phyloP scores from a whole-genome alignment of 2,888 invertebrate genomes.

The Lathronympha strigana region DNA sequence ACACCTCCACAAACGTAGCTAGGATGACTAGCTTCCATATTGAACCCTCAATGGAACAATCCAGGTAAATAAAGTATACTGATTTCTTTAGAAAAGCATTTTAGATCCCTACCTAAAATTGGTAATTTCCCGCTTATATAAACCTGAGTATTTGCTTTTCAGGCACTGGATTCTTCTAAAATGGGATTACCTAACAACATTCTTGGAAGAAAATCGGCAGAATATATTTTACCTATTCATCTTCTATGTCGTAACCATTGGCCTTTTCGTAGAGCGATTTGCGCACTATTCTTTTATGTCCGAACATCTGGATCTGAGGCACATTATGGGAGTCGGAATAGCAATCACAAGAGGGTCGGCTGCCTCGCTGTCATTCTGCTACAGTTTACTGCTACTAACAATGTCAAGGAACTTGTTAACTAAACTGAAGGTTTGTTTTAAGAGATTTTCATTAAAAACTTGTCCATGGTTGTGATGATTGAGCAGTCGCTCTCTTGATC shows the following conservation, averaged over 20 bases:
- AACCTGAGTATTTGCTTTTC: slow-evolving; percentile 47
- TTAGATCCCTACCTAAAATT: no score
- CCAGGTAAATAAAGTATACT: slow-evolving; percentile 68
- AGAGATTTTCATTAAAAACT: no score
- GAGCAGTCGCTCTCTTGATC: no score
- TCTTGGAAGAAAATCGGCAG: slow-evolving; percentile 97
- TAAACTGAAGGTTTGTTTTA: slow-evolving; percentile 88
- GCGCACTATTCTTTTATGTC: slow-evolving; percentile 98
- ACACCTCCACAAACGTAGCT: slow-evolving; percentile 97
- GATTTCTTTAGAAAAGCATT: no score
- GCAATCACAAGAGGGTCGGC: slow-evolving; percentile 97
- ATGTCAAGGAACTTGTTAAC: slow-evolving; percentile 97
- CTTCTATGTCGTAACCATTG: slow-evolving; percentile 97
- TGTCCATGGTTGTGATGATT: no score
- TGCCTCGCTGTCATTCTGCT: slow-evolving; percentile 97
- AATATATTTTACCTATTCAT: slow-evolving; percentile 97
- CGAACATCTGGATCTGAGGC: slow-evolving; percentile 96
- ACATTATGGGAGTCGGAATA: slow-evolving; percentile 99
- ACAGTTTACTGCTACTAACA: slow-evolving; percentile 94
- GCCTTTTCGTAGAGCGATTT: slow-evolving; percentile 96
- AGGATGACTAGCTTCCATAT: slow-evolving; percentile 98
- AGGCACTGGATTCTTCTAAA: slow-evolving; percentile 89
- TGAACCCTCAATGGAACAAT: slow-evolving; percentile 90
- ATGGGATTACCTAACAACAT: slow-evolving; percentile 95
- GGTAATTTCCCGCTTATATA: no score